Conservation (phyloP, 2,888 invertebrate genomes). For the Lutraria lutraria region DNA sequence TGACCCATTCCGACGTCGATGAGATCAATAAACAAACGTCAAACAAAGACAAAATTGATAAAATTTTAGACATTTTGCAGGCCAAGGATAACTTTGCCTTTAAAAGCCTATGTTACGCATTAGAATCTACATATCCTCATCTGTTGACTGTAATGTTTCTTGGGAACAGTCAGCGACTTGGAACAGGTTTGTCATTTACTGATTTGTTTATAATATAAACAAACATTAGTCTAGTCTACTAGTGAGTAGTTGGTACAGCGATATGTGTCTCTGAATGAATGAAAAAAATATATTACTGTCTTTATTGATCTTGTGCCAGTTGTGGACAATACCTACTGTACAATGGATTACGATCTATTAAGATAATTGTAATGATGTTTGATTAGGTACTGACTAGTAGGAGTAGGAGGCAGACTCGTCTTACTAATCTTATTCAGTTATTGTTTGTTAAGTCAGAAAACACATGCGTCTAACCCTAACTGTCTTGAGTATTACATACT, state of each 20-base stretch:
- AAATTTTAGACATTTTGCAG: conserved; percentile 78
- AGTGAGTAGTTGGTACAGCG: no score
- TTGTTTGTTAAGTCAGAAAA: no score
- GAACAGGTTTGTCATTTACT: conserved; percentile 47
- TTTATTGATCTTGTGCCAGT: neutral
- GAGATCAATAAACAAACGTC: conserved; percentile 78
- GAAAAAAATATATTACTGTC: neutral
- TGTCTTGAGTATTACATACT: no score
- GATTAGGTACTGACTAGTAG: no score
- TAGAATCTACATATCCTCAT: conserved; percentile 81
- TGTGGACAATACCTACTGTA: neutral
- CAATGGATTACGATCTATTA: no score
- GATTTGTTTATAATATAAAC: neutral
- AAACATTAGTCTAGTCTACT: neutral
- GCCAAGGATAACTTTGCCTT: conserved; percentile 78
- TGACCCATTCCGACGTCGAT: conserved; percentile 75
- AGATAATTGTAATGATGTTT: no score
- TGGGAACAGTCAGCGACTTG: conserved; percentile 60
- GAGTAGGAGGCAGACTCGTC: no score
- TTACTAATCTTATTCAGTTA: no score
- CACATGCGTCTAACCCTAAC: no score
- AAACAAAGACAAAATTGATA: conserved; percentile 77
- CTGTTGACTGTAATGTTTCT: conserved; percentile 81
- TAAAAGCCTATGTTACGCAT: conserved; percentile 76
- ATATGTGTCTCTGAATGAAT: neutral